A percentile compares a stretch with the other conserved stretches of the same genome.
These are phyloP conservation scores for Caenorhabditis plicata DNA, from an alignment of 2,888 invertebrate species.

Conservation along the genomic window DNA sequence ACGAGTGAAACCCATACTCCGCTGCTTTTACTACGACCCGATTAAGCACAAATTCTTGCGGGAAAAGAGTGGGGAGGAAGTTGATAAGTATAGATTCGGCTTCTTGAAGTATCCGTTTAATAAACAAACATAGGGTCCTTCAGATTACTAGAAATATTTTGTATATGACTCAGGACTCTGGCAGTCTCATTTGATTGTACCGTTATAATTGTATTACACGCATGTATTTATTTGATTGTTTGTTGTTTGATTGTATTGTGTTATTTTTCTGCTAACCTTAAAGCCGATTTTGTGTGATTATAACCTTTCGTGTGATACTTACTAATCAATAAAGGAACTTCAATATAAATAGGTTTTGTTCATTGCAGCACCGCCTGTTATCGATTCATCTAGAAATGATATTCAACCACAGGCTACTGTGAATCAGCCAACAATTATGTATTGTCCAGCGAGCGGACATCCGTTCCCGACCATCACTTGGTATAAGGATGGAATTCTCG, in stretches of 20 bases:
- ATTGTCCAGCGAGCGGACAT: conserved; percentile 61
- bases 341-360: conserved; percentile 1
- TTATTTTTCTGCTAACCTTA: conserved; percentile 12
- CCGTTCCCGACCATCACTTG: conserved; percentile 62
- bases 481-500: conserved; percentile 48
- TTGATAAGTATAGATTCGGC: conserved; percentile 5
- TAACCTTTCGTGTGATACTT: too few relatives aligned
- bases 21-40: conserved; percentile 25
- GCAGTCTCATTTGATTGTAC: background rate
- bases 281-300: too few relatives aligned
- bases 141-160: too few relatives aligned
- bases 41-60: conserved; percentile 12
- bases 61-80: conserved; percentile 13
- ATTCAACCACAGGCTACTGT: conserved; percentile 62
- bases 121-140: too few relatives aligned
- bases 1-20: conserved; percentile 6
- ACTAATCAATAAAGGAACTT: conserved; percentile 7
- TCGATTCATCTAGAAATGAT: conserved; percentile 66
- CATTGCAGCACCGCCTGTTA: conserved; percentile 67
- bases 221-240: conserved; percentile 1
- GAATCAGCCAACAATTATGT: conserved; percentile 55
- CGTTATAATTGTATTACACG: background rate
- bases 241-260: background rate
- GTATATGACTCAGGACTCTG: too few relatives aligned
- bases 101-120: conserved; percentile 29